Base-by-base conservation (phyloP, 1,140 invertebrate species). In the Tetragonula clypearis region DNA sequence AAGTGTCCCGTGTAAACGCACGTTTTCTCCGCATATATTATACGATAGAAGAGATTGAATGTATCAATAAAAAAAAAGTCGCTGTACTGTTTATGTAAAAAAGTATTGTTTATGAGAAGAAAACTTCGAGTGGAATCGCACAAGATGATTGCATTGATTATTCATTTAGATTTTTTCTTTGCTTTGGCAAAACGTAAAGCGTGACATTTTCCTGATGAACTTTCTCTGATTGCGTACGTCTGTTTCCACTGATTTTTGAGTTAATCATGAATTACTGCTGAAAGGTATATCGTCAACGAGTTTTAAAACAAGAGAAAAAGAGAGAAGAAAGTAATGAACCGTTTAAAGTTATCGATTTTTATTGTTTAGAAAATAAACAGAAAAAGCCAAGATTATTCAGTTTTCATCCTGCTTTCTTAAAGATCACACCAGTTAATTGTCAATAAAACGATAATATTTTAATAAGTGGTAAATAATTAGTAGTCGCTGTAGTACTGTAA, bases 111-210 rank as follows among this genome's bases (percentile, higher is more conserved):
- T 21, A 4, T 56, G 21, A 30, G 6, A 56, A 79, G 66, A 66
- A 30, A 66, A 66, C 26, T 35, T 35, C 11, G 15, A 11, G 1
- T 23, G 41, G 9, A 26, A 9, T 21, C 6, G 35, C 35, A 14
- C 15, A 53, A 72, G 56, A 60, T 62, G 23, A 60, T 81, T 23
- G 26, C 35, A 55, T 56, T 21, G 35, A 58, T 79, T n/a, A 41
- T 79, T 58, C 19, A 2, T 71, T 8, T 49, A 15, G 8, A 35
- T 62, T 76, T 68, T 19, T 71, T 68, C 21, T 35, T 68, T 35
- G 53, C 60, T 71, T 72, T 68, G 35, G 65, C 23, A 14, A 82
- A 68, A 8, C 41, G 41, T n/a, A 86, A 53, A 21, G 11, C 26
- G 49, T 15, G 53, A 14, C 11, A 30, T 58, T 21, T 35, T 5